A percentile compares a stretch with the other conserved stretches of the same genome.
These are phyloP conservation scores for Meriones unguiculatus DNA, from an alignment of 2,113 vertebrate genomes.

Conservation along the genomic window DNA sequence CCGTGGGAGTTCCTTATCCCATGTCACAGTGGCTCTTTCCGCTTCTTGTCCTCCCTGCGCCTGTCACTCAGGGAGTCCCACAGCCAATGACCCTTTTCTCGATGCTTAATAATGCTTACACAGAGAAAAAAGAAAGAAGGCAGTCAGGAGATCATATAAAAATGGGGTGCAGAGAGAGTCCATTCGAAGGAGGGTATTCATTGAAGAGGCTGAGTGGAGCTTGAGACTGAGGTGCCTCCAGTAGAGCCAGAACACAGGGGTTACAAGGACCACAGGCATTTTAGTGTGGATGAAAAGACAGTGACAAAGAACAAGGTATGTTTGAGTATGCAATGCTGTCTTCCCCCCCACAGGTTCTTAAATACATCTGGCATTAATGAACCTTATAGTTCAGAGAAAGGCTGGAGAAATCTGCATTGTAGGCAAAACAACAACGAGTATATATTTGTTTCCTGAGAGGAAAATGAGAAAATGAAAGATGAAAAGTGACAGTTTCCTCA, in stretches of 20 bases:
- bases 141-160: neutral
- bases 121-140: neutral
- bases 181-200: neutral
- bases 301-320: neutral
- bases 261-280: neutral
- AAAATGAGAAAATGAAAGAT: neutral
- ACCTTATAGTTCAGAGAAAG: neutral
- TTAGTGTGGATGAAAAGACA: neutral
- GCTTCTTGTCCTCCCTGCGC: neutral
- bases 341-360: neutral
- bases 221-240: neutral
- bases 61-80: too few species aligned
- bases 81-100: neutral
- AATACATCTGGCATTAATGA: neutral
- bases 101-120: neutral
- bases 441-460: slow-evolving; percentile 14
- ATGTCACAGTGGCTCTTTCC: neutral
- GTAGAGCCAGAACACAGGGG: neutral
- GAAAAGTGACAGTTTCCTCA: neutral
- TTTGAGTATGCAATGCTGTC: neutral
- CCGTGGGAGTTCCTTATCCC: accelerated
- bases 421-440: neutral
- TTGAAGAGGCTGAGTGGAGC: neutral
- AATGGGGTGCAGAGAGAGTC: neutral
- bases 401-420: neutral